Evolutionary conservation across 2,113 vertebrate genomes (phyloP).

Genomic region (Gasterosteus aculeatus): DNA sequence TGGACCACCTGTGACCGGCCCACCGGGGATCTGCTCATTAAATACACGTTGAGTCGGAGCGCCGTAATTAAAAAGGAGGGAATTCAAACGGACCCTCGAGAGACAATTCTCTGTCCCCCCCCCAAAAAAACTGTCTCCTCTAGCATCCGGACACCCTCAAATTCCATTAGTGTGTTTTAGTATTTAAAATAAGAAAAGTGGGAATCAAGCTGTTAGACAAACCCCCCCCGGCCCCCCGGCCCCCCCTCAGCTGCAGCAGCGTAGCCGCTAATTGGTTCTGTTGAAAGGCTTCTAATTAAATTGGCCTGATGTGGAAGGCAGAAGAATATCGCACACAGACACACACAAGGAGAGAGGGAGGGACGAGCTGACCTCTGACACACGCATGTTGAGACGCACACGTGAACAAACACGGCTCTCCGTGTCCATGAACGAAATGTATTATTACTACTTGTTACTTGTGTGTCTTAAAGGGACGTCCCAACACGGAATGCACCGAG

Average conservation of each 20-base stretch:
- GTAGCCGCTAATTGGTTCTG: slow-evolving; percentile 74
- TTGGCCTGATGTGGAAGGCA: slow-evolving; percentile 71
- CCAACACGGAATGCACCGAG: too few species aligned
- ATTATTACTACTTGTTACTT: too few species aligned
- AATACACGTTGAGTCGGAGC: too few species aligned
- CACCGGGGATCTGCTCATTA: too few species aligned
- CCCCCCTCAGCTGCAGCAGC: slow-evolving; percentile 63
- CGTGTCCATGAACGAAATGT: too few species aligned
- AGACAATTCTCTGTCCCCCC: neutral
- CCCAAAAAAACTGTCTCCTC: neutral
- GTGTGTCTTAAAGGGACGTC: too few species aligned
- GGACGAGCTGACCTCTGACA: slow-evolving; percentile 2
- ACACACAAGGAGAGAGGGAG: neutral
- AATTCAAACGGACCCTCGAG: slow-evolving; percentile 57
- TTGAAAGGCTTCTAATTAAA: slow-evolving; percentile 79
- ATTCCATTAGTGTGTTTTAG: slow-evolving; percentile 67
- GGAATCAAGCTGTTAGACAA: slow-evolving; percentile 72
- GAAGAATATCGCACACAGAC: slow-evolving; percentile 1
- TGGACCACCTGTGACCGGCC: too few species aligned
- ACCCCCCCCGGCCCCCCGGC: slow-evolving; percentile 53
- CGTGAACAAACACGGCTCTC: neutral
- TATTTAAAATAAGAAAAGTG: slow-evolving; percentile 38
- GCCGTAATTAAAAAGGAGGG: slow-evolving; percentile 45
- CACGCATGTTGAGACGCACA: neutral
- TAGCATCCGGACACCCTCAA: slow-evolving; percentile 38